Evolutionary conservation across 1,140 invertebrate species (phyloP).

Genomic region (Penaeus indicus): DNA sequence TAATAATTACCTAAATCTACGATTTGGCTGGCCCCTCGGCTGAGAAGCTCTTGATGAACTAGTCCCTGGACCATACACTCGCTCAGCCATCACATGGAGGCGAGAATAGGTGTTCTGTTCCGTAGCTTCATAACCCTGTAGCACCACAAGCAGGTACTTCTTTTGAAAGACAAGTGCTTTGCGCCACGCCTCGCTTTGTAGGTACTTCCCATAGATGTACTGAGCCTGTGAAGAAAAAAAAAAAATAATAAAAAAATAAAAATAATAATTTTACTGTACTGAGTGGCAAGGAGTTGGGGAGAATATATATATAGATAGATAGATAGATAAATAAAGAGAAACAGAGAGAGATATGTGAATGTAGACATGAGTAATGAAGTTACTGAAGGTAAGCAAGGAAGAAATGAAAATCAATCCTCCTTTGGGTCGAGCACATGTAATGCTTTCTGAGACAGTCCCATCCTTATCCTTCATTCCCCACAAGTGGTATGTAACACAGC

Average conservation of each 20-base stretch:
- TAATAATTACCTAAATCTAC: constrained; percentile 44
- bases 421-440: no score
- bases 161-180: constrained; percentile 47
- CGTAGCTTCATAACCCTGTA: constrained; percentile 28
- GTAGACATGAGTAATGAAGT: no score
- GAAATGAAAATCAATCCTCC: no score
- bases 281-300: background rate
- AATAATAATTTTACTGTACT: background rate
- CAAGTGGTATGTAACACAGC: no score
- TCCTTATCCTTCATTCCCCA: no score
- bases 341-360: no score
- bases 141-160: constrained; percentile 35
- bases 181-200: constrained; percentile 24
- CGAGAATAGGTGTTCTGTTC: constrained; percentile 32
- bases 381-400: no score
- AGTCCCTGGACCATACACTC: background rate
- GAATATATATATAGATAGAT: background rate
- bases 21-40: background rate
- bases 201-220: constrained; percentile 43
- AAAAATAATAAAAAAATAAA: background rate
- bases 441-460: no score
- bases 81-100: constrained; percentile 24
- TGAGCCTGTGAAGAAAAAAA: constrained; percentile 6
- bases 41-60: no score
- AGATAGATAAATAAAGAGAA: no score